These are phyloP conservation scores for Aelia acuminata DNA, from an alignment of 2,888 invertebrate species.

Conservation along the genomic window DNA sequence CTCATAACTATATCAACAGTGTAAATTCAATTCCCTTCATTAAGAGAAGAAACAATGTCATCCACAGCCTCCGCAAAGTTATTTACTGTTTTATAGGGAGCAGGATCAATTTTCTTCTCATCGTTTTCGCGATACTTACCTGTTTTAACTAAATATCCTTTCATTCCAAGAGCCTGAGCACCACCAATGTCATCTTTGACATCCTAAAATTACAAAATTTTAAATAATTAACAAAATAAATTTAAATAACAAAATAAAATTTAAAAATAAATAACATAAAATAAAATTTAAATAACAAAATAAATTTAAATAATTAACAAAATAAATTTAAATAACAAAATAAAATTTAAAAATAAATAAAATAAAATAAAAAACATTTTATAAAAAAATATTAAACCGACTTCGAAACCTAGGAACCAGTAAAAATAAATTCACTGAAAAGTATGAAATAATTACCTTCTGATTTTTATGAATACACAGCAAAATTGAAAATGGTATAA, in stretches of 20 bases:
- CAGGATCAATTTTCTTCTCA: conserved; percentile 74
- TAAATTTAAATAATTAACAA: not conserved
- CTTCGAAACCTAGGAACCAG: too few relatives aligned
- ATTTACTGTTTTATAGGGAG: conserved; percentile 72
- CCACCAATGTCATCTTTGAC: conserved; percentile 83
- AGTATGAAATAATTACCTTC: too few relatives aligned
- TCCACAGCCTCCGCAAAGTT: conserved; percentile 79
- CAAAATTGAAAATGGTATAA: too few relatives aligned
- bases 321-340: too few relatives aligned
- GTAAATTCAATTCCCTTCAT: not conserved
- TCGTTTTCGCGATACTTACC: conserved; percentile 82
- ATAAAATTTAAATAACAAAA: conserved; percentile 66
- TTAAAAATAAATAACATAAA: too few relatives aligned
- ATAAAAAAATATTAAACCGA: too few relatives aligned
- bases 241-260: too few relatives aligned
- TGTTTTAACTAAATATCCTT: conserved; percentile 83
- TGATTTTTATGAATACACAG: too few relatives aligned
- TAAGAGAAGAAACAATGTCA: conserved; percentile 34
- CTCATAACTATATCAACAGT: not conserved
- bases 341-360: too few relatives aligned
- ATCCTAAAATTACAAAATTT: conserved; percentile 74
- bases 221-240: not conserved
- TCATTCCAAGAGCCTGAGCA: conserved; percentile 79
- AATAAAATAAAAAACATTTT: too few relatives aligned
- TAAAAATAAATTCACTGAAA: too few relatives aligned